Base-by-base conservation (phyloP, 2,113 vertebrate species). In the Psittacula cyanocephala region DNA sequence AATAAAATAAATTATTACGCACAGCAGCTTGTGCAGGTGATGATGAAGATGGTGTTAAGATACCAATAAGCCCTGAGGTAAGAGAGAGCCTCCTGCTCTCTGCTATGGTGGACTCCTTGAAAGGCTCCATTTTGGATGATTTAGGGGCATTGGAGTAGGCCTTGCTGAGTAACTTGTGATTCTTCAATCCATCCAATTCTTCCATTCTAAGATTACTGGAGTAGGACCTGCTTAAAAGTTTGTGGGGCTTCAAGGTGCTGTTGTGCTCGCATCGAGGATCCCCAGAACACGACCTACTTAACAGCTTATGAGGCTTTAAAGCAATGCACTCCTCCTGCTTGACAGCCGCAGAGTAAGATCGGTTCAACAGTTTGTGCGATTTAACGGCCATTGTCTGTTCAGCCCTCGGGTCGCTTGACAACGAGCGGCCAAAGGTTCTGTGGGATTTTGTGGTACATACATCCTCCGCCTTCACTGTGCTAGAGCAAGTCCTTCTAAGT, bases 21-120 rank as follows among this genome's bases (percentile, higher is more conserved):
- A 99, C 98, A 98, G 97, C 96, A 94, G 98, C 97, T 96, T 98
- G 98, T 43, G 98, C 97, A 94, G 98, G 97, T 96, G 98, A 98
- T 76, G 98, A 98, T 93, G 98, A 98, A 62, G 99, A 98, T 80
- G 98, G 98, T 89, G 98, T 98, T 97, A 99, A 98, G 97, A 99
- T 99, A 97, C 98, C 99, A 93, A 99, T 99, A 95, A 99, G 98
- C 97, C 99, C 99, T 98, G 99, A 99, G 98, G 98, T 99, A 97
- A 99, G 98, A 96, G 99, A 99, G 98, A 99, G 98, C 91, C 99
- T 97, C 85, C 98, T 97, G 97, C 98, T 96, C 98, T 99, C 99
- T 72, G 97, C 93, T 64, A 55, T 96, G 74, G 98, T 97, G 70
- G 98, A 97, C 95, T 99, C 98, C 97, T 98, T 98, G 97, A 98